These are phyloP conservation scores for Cheilosia pagana DNA, from an alignment of 2,888 invertebrate species.

Conservation along the genomic window DNA sequence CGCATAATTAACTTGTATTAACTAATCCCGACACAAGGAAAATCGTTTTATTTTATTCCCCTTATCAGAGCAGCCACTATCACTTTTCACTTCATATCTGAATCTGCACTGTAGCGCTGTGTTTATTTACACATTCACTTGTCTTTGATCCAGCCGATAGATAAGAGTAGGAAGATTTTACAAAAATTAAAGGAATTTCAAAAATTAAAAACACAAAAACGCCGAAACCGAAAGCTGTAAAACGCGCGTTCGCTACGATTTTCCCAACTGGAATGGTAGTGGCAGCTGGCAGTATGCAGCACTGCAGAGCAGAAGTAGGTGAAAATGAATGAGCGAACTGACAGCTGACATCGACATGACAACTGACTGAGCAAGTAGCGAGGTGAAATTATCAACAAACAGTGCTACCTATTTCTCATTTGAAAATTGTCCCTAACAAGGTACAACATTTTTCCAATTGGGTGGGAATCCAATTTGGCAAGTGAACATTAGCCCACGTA, in stretches of 20 bases:
- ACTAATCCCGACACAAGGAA: slow-evolving; percentile 21
- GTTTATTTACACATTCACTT: not conserved
- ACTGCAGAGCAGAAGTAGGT: too few species aligned
- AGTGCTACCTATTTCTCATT: too few species aligned
- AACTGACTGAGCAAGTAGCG: too few species aligned
- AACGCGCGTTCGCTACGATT: not conserved
- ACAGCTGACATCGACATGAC: too few species aligned
- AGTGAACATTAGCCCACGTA: too few species aligned
- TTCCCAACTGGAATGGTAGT: slow-evolving; percentile 27
- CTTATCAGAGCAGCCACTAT: slow-evolving; percentile 46
- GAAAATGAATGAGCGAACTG: too few species aligned
- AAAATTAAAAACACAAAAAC: not conserved
- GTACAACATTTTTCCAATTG: too few species aligned
- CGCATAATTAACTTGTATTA: slow-evolving; percentile 33
- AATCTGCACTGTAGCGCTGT: slow-evolving; percentile 1
- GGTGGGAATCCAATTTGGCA: too few species aligned
- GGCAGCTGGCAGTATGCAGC: not conserved
- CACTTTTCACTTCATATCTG: slow-evolving; percentile 44
- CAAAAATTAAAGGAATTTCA: slow-evolving; percentile 7
- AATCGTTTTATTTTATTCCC: slow-evolving; percentile 27
- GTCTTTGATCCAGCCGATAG: slow-evolving; percentile 21
- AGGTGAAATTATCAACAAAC: too few species aligned
- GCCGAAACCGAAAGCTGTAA: not conserved
- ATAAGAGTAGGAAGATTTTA: not conserved
- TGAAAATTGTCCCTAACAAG: too few species aligned